Conservation (phyloP, 1,140 invertebrate species). For the Calycopis cecrops region DNA sequence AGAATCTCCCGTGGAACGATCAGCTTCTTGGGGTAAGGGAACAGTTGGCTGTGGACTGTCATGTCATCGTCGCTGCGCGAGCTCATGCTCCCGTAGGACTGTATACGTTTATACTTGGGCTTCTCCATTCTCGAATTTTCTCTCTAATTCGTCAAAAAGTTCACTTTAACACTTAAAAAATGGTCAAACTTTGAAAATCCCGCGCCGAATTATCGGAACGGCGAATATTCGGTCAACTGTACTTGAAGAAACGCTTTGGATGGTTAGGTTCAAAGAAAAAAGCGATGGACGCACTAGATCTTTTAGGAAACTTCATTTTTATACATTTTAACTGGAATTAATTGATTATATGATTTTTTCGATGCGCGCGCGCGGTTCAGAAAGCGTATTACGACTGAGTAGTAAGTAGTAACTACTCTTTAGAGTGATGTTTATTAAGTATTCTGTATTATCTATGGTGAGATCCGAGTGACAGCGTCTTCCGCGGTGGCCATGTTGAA, state of each 20-base stretch:
- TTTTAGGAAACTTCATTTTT: slow-evolving; percentile 55
- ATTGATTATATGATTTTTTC: not conserved
- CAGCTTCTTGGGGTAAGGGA: slow-evolving; percentile 60
- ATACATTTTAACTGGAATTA: slow-evolving; percentile 65
- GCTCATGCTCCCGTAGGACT: slow-evolving; percentile 67
- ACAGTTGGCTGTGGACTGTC: slow-evolving; percentile 63
- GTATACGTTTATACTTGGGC: slow-evolving; percentile 50
- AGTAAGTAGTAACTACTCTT: too few relatives aligned
- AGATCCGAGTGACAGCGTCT: too few relatives aligned
- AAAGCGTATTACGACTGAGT: slow-evolving; percentile 24
- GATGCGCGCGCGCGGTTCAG: slow-evolving; percentile 8
- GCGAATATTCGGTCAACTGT: slow-evolving; percentile 60
- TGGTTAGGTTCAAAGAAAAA: slow-evolving; percentile 63
- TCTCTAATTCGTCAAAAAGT: slow-evolving; percentile 7
- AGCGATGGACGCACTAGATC: slow-evolving; percentile 38
- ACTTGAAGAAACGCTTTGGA: slow-evolving; percentile 68
- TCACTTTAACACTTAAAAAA: slow-evolving; percentile 16
- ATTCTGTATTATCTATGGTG: too few relatives aligned
- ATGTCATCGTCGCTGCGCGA: slow-evolving; percentile 64
- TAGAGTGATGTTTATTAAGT: too few relatives aligned
- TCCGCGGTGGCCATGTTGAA: too few relatives aligned
- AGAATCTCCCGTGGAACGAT: slow-evolving; percentile 51
- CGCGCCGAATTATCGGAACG: slow-evolving; percentile 33
- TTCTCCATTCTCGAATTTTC: slow-evolving; percentile 32
- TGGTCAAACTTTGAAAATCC: not conserved